Evolutionary conservation across 2,797 vertebrate genomes (phyloP).

Genomic region (Bradypodion ventrale): DNA sequence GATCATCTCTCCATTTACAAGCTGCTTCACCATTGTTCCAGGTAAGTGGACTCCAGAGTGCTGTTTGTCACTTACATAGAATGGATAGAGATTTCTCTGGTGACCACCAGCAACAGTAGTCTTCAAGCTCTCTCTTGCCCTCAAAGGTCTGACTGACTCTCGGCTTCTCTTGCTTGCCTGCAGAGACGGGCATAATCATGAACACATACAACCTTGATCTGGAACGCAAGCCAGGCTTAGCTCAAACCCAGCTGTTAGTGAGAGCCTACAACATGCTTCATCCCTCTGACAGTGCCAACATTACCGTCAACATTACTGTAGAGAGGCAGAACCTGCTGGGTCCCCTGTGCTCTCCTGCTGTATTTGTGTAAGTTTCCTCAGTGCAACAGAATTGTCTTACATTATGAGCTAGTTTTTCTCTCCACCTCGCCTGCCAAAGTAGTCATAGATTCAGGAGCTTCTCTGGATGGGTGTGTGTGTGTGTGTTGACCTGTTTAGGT

Average conservation of each 20-base stretch:
- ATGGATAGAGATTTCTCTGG: background rate
- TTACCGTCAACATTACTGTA: slow-evolving; percentile 62
- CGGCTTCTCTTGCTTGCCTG: background rate
- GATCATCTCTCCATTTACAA: slow-evolving; percentile 40
- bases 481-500: background rate
- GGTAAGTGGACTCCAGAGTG: slow-evolving; percentile 57
- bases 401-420: too few relatives aligned
- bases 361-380: slow-evolving; percentile 63
- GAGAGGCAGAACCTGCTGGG: slow-evolving; percentile 39
- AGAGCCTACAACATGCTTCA: slow-evolving; percentile 63
- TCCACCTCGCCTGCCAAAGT: too few relatives aligned
- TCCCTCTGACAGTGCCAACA: background rate
- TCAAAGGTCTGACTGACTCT: background rate
- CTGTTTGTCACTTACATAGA: background rate
- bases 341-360: slow-evolving; percentile 69
- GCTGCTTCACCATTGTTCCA: slow-evolving; percentile 66
- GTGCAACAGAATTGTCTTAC: background rate
- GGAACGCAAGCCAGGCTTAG: background rate
- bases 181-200: slow-evolving; percentile 70
- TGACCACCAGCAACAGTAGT: background rate
- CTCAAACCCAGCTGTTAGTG: slow-evolving; percentile 43
- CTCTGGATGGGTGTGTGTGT: background rate
- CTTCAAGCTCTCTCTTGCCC: background rate
- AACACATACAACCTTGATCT: slow-evolving; percentile 61
- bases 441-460: too few relatives aligned